Evolutionary conservation across 2,888 invertebrate genomes (phyloP), one percentile per base, ranked within the genome.

Genomic region (Eumerus sabulonum): DNA sequence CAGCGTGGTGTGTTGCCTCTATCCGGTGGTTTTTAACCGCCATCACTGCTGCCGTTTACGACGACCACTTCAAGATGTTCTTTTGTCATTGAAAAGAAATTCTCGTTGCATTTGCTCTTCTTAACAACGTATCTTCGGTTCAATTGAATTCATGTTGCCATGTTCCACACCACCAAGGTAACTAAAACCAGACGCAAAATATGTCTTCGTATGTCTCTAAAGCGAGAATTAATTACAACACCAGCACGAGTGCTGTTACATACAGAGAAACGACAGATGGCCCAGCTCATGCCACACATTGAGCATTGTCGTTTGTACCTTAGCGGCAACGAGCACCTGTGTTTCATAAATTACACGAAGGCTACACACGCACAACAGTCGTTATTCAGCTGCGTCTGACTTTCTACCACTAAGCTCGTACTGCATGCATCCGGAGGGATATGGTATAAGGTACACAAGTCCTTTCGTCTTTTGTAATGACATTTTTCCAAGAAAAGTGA

Each of bases 181-280:
- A 27, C 27, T 27, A 2, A 27, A 27, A 27, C 27, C 27, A 27
- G 27, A 27, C 27, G 7, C 27, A 2, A 27, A 19, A 36, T 17
- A 60, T 51, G 36, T 38, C 18, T 67, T 59, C 38, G 27, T 66
- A 38, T 36, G 60, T 68, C 38, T 63, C 40, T n/a, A 13, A 68
- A 79, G 54, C 59, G 64, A 70, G 54, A 64, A 79, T 74, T 68
- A 79, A 79, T 79, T 70, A 70, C 68, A 64, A 42, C 38, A 53
- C 57, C 45, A 57, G 47, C 45, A 50, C 44, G 53, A 1, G 51
- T 36, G 0, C 9, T 16, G 36, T n/a, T 50, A 19, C 27, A 16
- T 12, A 62, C n/a, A 53, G 74, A 68, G 74, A 79, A 74, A 79
- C 74, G 79, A 68, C 79, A 79, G 79, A 79, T 79, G 79, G 79